These are phyloP conservation scores for Drosophila siamana DNA, from an alignment of 2,888 invertebrate genomes.

Conservation along the genomic window DNA sequence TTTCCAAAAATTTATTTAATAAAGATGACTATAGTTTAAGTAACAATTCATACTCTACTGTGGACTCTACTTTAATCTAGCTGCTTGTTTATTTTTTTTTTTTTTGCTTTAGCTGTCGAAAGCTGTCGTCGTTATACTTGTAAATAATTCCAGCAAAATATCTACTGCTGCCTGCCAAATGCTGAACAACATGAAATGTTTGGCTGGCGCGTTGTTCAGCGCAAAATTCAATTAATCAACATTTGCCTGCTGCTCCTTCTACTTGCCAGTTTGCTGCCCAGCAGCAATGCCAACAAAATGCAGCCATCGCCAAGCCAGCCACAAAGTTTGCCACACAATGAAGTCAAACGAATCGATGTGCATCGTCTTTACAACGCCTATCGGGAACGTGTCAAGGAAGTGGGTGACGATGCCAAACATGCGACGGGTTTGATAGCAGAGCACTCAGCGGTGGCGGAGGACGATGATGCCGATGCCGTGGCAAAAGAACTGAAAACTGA, in stretches of 20 bases:
- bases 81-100: background rate
- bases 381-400: constrained; percentile 26
- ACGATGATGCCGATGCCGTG: constrained; percentile 13
- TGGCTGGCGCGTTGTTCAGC: constrained; percentile 42
- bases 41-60: no score
- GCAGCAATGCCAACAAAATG: constrained; percentile 3
- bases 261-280: constrained; percentile 9
- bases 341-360: constrained; percentile 29
- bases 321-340: constrained; percentile 15
- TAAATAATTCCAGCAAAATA: background rate
- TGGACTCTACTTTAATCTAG: background rate
- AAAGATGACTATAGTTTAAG: no score
- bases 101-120: background rate
- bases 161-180: constrained; percentile 21
- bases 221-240: constrained; percentile 21
- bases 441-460: constrained; percentile 16
- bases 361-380: constrained; percentile 55
- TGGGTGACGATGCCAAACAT: background rate
- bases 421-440: constrained; percentile 9
- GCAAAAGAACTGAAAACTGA: background rate
- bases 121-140: background rate
- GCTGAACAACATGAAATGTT: constrained; percentile 70
- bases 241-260: constrained; percentile 41
- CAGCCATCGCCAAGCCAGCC: constrained; percentile 3
- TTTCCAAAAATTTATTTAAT: no score